Base-by-base conservation (phyloP, 2,888 invertebrate species). In the Nymphalis urticae region DNA sequence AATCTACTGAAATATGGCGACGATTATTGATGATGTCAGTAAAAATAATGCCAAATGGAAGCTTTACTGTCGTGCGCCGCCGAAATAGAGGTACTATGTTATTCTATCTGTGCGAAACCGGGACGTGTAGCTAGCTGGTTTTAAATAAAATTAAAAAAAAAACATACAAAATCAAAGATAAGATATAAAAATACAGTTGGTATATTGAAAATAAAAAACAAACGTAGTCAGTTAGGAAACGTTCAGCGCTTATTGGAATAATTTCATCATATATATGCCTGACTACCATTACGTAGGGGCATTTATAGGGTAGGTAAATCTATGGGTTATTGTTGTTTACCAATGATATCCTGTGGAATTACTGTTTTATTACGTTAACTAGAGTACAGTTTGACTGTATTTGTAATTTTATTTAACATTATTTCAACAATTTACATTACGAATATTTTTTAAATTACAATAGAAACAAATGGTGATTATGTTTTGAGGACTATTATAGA, bases 241-340 rank as follows among this genome's bases (percentile, higher is more conserved):
- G 36, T 66, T 66, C 72, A 75, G 69, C 67, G 58, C 67, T 70
- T 70, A 87, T 89, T 82, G 79, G 82, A 79, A 89, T 89, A 89
- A 89, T 89, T 83, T 75, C 2, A 72, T 77, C 82, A 77, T 89
- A 80, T 85, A 72, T 88, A 89, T 89, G 84, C 89, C 59, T 68
- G 69, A 53, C 58, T 62, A 73, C 76, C 56, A 76, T 80, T 79
- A 80, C 77, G 75, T 79, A 53, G 17, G 76, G 79, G 80, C 78
- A 70, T 72, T 81, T 81, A 82, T 81, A 80, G 83, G 77, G 79
- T 76, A 79, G 78, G 78, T 68, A 77, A 79, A 82, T 80, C 83
- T 85, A 83, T 83, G 79, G 82, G 78, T 72, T 75, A 76, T 77
- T 78, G 74, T 70, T 74, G 73, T 72, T 72, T 71, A 62, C 72